Evolutionary conservation across 2,797 vertebrate genomes (phyloP).

Genomic region (Microtus agrestis): DNA sequence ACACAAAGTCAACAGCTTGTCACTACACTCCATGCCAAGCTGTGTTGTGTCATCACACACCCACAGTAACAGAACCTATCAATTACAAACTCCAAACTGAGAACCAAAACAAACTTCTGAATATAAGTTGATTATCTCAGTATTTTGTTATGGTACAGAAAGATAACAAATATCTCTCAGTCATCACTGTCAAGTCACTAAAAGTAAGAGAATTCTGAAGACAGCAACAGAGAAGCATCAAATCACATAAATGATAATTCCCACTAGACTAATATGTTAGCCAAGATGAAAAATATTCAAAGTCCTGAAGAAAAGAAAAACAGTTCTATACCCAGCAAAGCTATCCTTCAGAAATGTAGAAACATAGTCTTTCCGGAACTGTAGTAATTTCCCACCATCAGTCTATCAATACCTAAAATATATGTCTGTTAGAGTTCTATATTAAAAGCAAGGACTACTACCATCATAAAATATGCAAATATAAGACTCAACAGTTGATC

Average conservation of each 20-base stretch:
- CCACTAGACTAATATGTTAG: background rate
- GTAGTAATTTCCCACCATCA: background rate
- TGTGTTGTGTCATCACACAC: background rate
- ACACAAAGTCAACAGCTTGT: background rate
- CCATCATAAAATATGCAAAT: background rate
- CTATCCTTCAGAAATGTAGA: background rate
- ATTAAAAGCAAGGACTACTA: background rate
- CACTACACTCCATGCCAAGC: background rate
- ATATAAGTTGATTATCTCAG: background rate
- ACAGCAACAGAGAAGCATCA: background rate
- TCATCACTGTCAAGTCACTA: background rate
- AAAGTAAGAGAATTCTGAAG: conserved; percentile 24
- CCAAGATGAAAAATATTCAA: background rate
- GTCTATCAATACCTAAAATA: background rate
- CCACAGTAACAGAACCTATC: background rate
- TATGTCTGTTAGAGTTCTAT: background rate
- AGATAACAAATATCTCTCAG: background rate
- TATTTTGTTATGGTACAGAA: background rate
- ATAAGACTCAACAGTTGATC: background rate
- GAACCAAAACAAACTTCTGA: background rate
- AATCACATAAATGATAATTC: background rate
- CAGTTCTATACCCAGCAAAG: background rate
- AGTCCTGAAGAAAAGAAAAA: background rate
- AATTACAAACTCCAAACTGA: background rate
- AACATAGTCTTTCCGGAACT: background rate